phyloP scores from a whole-genome alignment of 2,888 invertebrate genomes.

The Nemoura dubitans region DNA sequence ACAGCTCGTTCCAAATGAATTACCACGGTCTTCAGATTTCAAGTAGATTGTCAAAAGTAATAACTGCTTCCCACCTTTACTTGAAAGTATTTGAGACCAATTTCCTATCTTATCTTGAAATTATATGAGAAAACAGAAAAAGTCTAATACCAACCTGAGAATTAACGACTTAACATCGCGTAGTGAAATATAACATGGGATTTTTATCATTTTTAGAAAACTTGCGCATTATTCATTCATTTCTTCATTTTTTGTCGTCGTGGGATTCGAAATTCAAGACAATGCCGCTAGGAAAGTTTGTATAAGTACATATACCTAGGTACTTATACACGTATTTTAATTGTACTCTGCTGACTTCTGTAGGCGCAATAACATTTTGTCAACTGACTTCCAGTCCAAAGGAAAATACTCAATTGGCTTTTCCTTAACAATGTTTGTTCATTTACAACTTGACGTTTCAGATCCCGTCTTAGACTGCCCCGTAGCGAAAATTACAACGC shows the following conservation, averaged over 20 bases:
- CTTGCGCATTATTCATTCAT: too few species aligned
- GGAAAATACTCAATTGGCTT: background rate
- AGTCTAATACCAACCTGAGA: background rate
- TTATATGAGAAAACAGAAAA: slow-evolving; percentile 3
- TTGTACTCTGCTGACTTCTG: too few species aligned
- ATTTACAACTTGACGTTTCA: background rate
- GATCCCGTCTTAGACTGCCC: background rate
- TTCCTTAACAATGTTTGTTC: background rate
- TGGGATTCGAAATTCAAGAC: too few species aligned
- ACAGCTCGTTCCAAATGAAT: background rate
- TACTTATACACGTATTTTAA: too few species aligned
- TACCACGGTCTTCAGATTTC: background rate
- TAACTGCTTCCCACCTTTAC: slow-evolving; percentile 1
- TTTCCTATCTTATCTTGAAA: background rate
- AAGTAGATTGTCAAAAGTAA: slow-evolving; percentile 3
- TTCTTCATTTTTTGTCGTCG: too few species aligned
- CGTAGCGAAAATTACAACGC: background rate
- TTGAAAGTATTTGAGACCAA: background rate
- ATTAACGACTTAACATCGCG: background rate
- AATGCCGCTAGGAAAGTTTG: too few species aligned
- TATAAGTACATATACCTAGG: too few species aligned
- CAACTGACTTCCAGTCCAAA: too few species aligned
- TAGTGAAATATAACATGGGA: background rate
- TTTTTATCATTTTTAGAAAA: background rate
- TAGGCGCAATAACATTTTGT: too few species aligned